Conservation (phyloP, 2,113 vertebrate genomes). For the Aegypius monachus region DNA sequence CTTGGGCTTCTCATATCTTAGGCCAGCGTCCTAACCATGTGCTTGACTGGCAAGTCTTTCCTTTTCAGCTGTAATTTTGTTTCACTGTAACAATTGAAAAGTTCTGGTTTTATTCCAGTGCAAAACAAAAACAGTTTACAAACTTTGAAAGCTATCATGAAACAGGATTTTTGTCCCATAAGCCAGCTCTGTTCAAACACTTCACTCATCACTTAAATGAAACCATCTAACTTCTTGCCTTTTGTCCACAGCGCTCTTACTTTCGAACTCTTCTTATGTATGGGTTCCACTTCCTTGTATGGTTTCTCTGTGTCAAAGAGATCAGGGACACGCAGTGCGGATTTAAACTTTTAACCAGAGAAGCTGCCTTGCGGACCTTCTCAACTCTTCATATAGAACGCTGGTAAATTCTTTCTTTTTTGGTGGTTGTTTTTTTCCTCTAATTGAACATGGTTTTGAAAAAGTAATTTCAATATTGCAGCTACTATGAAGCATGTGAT, state of each 20-base stretch:
- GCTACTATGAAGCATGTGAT: not conserved
- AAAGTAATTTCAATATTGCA: not conserved
- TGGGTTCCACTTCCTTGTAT: conserved; percentile 97
- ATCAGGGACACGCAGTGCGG: conserved; percentile 94
- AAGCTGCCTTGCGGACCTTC: conserved; percentile 89
- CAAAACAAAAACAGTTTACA: not conserved
- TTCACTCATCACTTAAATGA: not conserved
- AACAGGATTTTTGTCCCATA: not conserved
- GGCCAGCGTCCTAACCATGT: not conserved
- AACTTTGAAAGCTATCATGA: not conserved
- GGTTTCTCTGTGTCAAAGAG: conserved; percentile 94
- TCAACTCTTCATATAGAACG: conserved; percentile 90
- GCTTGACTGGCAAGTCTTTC: not conserved
- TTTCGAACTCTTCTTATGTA: conserved; percentile 95
- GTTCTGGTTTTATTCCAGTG: not conserved
- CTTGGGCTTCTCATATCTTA: not conserved
- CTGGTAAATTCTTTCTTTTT: conserved; percentile 77
- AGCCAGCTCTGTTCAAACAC: not conserved
- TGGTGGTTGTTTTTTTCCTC: not conserved
- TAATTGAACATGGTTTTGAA: not conserved
- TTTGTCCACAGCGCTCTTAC: conserved; percentile 84
- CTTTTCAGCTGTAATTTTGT: not conserved
- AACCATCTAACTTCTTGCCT: conserved; percentile 20
- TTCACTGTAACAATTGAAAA: not conserved
- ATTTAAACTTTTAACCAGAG: conserved; percentile 93